A percentile compares a stretch with the other conserved stretches of the same genome.
phyloP scores from a whole-genome alignment of 2,888 invertebrate genomes.

The Acronicta psi region DNA sequence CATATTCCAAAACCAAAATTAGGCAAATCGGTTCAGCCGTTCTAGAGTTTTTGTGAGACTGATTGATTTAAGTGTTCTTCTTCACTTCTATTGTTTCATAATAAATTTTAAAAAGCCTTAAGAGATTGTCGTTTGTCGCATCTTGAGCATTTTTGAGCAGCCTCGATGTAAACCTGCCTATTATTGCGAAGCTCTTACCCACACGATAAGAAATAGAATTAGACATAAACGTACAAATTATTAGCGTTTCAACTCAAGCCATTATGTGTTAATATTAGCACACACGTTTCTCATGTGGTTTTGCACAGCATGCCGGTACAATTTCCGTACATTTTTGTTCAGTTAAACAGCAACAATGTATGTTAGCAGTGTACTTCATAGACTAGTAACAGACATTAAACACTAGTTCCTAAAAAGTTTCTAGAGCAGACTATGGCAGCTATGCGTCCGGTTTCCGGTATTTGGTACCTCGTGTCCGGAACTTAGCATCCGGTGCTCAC shows the following conservation, averaged over 20 bases:
- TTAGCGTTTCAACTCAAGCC: neutral
- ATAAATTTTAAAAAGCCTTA: no score
- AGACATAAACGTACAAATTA: neutral
- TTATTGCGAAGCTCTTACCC: no score
- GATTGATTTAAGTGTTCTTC: no score
- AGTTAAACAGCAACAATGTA: slow-evolving; percentile 37
- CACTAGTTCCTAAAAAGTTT: slow-evolving; percentile 55
- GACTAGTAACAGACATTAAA: slow-evolving; percentile 17
- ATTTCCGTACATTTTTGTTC: slow-evolving; percentile 30
- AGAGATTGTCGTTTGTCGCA: no score
- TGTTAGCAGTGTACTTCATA: slow-evolving; percentile 41
- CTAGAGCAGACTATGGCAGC: slow-evolving; percentile 45
- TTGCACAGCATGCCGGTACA: slow-evolving; percentile 11
- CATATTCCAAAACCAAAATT: no score
- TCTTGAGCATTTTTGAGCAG: no score
- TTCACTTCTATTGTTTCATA: no score
- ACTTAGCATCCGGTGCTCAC: slow-evolving; percentile 25
- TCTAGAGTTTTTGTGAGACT: no score
- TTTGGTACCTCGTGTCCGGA: slow-evolving; percentile 45
- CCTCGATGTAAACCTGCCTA: no score
- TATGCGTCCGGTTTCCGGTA: slow-evolving; percentile 49
- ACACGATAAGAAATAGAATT: no score
- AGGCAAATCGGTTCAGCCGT: no score
- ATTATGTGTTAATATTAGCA: slow-evolving; percentile 3
- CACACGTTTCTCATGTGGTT: slow-evolving; percentile 8